Evolutionary conservation across 2,113 vertebrate genomes (phyloP).

Genomic region (Pogonocichla stellata): DNA sequence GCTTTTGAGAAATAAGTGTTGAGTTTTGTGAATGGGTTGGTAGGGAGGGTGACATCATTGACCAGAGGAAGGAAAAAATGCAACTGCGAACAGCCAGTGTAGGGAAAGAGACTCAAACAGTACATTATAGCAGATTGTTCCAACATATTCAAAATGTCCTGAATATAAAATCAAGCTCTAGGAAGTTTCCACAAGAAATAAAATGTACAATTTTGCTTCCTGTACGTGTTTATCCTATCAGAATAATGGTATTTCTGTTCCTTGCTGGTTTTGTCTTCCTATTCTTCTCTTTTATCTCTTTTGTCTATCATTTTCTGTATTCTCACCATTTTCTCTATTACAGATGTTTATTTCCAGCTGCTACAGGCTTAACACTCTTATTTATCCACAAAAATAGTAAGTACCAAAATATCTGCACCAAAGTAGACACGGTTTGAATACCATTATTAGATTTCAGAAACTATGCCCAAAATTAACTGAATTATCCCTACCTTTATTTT

Average conservation of each 20-base stretch:
- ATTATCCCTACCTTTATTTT: not conserved
- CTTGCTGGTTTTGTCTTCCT: not conserved
- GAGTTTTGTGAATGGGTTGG: not conserved
- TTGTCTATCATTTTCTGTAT: not conserved
- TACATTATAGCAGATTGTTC: not conserved
- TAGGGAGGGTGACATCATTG: not conserved
- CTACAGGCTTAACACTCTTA: not conserved
- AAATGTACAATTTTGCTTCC: not conserved
- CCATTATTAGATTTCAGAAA: not conserved
- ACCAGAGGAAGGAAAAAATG: not conserved
- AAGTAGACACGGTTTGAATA: not conserved
- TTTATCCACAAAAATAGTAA: not conserved
- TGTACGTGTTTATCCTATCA: not conserved
- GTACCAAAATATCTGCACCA: not conserved
- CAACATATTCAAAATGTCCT: not conserved
- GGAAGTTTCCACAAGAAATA: not conserved
- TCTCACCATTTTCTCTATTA: not conserved
- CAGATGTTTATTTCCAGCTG: not conserved
- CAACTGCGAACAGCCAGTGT: fast-evolving
- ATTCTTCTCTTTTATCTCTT: not conserved
- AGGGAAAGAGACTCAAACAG: not conserved
- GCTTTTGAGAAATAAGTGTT: not conserved
- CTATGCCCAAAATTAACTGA: not conserved
- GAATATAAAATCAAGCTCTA: not conserved
- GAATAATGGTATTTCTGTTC: not conserved